A percentile compares a stretch with the other conserved stretches of the same genome.
phyloP scores from a whole-genome alignment of 2,797 vertebrate species.

The Anguilla pacifica region DNA sequence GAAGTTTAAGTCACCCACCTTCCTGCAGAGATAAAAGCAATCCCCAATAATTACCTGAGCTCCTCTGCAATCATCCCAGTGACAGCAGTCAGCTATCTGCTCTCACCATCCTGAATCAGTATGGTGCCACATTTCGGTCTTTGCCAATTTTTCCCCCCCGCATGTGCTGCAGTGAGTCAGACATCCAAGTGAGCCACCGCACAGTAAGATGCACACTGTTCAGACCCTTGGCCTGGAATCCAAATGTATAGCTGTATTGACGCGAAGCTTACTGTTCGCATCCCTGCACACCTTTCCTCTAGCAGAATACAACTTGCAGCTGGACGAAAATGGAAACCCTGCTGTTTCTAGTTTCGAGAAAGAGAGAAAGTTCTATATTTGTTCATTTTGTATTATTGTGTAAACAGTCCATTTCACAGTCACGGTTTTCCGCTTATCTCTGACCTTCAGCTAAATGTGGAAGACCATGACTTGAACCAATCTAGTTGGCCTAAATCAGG shows the following conservation, averaged over 20 bases:
- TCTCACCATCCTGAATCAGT: not conserved
- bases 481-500: not conserved
- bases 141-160: not conserved
- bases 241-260: not conserved
- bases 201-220: not conserved
- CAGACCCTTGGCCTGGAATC: not conserved
- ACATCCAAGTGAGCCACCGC: not conserved
- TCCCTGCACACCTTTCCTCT: not conserved
- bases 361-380: not conserved
- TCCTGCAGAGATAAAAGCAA: slow-evolving; percentile 22
- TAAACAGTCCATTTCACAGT: not conserved
- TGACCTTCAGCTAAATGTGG: not conserved
- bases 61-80: not conserved
- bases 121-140: not conserved
- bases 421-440: not conserved
- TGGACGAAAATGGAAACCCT: not conserved
- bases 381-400: not conserved
- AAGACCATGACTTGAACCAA: not conserved
- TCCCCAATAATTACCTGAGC: not conserved
- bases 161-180: not conserved
- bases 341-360: not conserved
- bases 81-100: slow-evolving; percentile 11
- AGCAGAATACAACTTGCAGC: not conserved
- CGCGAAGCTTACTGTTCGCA: not conserved
- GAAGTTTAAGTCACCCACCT: not conserved